Evolutionary conservation across 2,113 vertebrate species (phyloP).

Genomic region (Todiramphus chloris): DNA sequence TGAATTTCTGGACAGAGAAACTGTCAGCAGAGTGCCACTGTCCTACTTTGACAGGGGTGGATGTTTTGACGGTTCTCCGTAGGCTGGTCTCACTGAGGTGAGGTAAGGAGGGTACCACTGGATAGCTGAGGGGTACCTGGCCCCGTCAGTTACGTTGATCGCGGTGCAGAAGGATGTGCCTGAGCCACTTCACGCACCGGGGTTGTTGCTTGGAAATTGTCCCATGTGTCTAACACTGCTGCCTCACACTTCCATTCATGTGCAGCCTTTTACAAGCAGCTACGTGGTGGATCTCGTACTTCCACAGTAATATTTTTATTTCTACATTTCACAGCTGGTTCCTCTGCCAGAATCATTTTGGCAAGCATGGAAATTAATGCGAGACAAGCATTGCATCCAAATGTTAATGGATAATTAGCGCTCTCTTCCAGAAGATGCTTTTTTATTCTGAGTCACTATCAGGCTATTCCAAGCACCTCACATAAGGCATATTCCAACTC

Average conservation of each 20-base stretch:
- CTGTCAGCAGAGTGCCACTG: not conserved
- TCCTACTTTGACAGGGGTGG: not conserved
- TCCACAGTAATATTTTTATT: constrained; percentile 51
- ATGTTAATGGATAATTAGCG: constrained; percentile 55
- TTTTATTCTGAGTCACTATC: constrained; percentile 8
- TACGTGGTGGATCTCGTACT: not conserved
- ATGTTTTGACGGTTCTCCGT: not conserved
- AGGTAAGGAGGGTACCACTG: not conserved
- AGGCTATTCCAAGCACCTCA: not conserved
- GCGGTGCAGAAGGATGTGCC: not conserved
- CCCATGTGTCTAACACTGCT: not conserved
- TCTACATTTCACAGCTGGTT: constrained; percentile 19
- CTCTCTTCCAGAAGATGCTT: constrained; percentile 26
- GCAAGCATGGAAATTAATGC: constrained; percentile 27
- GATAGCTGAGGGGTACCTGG: not conserved
- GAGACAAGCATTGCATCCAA: constrained; percentile 27
- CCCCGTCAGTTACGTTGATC: not conserved
- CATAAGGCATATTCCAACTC: not conserved
- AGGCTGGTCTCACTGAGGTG: not conserved
- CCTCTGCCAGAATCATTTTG: constrained; percentile 35
- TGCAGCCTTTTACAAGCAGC: not conserved
- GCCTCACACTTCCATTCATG: not conserved
- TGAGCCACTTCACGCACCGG: not conserved
- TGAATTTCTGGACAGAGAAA: not conserved
- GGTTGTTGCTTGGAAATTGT: not conserved